Percentiles rank a stretch among this genome's conserved stretches.
Conservation (phyloP, 2,888 invertebrate genomes). For the Phengaris arion region DNA sequence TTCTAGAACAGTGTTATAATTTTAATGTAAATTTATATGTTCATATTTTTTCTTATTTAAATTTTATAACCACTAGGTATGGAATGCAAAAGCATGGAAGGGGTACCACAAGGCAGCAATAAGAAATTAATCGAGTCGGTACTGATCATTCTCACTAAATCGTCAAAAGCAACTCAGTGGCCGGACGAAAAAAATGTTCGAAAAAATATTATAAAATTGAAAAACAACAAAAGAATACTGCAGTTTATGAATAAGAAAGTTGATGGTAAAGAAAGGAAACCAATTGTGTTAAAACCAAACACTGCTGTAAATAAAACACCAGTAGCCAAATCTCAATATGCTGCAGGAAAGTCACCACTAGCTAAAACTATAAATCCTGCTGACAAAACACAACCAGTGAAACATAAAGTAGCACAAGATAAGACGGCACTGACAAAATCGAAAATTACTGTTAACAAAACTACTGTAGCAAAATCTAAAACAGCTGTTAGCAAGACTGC, state of each 20-base stretch:
- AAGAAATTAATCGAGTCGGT: conserved; percentile 4
- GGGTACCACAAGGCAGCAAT: background rate
- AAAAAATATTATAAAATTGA: background rate
- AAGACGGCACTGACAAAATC: background rate
- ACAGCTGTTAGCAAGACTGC: background rate
- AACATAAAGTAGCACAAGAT: background rate
- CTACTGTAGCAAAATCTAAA: background rate
- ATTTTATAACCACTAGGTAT: background rate
- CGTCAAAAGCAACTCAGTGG: conserved; percentile 2
- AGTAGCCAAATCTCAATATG: background rate
- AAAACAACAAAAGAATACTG: background rate
- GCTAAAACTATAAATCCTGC: background rate
- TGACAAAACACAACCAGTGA: background rate
- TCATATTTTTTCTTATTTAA: background rate
- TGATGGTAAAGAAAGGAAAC: background rate
- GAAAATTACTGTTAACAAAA: background rate
- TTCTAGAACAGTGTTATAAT: too few relatives aligned
- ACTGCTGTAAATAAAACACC: background rate
- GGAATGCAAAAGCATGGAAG: background rate
- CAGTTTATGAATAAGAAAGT: background rate
- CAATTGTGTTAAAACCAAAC: background rate
- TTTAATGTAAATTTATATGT: background rate
- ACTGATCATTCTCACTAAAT: background rate
- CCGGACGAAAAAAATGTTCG: background rate
- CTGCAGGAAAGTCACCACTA: background rate